Evolutionary conservation across 2,888 invertebrate genomes (phyloP).

Genomic region (Allygus modestus): DNA sequence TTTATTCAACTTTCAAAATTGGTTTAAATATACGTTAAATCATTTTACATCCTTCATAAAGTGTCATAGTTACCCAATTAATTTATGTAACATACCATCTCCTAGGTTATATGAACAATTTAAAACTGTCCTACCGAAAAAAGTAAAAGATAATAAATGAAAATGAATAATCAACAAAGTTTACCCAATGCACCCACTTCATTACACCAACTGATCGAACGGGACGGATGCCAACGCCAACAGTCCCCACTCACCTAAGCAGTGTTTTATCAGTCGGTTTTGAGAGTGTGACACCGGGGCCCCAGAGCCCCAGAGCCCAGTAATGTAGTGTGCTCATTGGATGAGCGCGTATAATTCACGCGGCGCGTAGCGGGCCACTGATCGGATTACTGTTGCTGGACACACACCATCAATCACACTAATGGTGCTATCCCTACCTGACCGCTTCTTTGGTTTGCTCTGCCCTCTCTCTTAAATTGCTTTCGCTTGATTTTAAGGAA

Average conservation of each 20-base stretch:
- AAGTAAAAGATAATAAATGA: no score
- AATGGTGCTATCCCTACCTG: constrained; percentile 34
- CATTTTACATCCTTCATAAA: no score
- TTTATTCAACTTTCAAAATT: no score
- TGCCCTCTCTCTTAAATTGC: background rate
- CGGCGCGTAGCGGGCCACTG: background rate
- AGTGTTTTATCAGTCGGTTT: constrained; percentile 22
- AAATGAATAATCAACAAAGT: no score
- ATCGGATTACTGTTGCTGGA: constrained; percentile 41
- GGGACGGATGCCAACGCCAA: no score
- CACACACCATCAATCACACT: constrained; percentile 48
- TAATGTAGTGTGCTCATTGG: constrained; percentile 50
- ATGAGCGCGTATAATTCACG: constrained; percentile 54
- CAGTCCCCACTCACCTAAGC: background rate
- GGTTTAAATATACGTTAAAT: no score
- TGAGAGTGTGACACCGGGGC: background rate
- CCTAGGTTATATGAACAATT: no score
- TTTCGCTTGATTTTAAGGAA: background rate
- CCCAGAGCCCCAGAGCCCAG: background rate
- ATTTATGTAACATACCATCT: no score
- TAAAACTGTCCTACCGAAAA: no score
- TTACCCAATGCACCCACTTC: no score
- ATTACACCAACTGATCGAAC: no score
- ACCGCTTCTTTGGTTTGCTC: constrained; percentile 13
- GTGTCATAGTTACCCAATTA: no score